Conservation (phyloP, 2,113 vertebrate species). For the Notiomystis cincta region DNA sequence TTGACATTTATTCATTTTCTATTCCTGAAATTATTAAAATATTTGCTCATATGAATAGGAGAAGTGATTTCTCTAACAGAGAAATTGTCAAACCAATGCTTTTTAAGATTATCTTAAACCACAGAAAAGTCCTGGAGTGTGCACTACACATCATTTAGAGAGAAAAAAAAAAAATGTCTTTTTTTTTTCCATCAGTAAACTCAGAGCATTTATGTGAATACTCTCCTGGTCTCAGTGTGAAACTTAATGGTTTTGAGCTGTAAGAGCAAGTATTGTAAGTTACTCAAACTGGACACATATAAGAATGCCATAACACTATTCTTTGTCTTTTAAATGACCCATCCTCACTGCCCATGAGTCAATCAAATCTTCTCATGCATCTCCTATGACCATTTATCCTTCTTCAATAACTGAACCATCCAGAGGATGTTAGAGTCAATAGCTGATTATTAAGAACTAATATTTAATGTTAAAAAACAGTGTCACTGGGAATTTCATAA, state of each 20-base stretch:
- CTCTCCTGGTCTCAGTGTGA: not conserved
- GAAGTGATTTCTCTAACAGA: not conserved
- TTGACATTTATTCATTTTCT: not conserved
- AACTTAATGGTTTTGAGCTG: not conserved
- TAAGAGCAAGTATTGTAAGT: not conserved
- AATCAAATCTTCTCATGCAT: not conserved
- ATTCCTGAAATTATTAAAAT: not conserved
- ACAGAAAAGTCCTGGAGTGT: not conserved
- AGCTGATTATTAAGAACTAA: not conserved
- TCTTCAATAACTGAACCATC: not conserved
- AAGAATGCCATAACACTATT: not conserved
- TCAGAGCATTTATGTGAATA: not conserved
- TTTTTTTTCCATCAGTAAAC: too few relatives aligned
- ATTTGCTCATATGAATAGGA: not conserved
- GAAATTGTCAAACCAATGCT: rapidly evolving
- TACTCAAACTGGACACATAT: not conserved
- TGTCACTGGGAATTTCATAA: not conserved
- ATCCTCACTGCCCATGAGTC: not conserved
- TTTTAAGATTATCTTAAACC: not conserved
- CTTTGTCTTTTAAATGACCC: not conserved
- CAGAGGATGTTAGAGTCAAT: not conserved
- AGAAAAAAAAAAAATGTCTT: too few relatives aligned
- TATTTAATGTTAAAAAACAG: not conserved
- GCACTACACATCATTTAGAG: too few relatives aligned
- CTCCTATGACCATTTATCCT: not conserved